Evolutionary conservation across 2,113 vertebrate species (phyloP).

Genomic region (Onychorhynchus coronatus): DNA sequence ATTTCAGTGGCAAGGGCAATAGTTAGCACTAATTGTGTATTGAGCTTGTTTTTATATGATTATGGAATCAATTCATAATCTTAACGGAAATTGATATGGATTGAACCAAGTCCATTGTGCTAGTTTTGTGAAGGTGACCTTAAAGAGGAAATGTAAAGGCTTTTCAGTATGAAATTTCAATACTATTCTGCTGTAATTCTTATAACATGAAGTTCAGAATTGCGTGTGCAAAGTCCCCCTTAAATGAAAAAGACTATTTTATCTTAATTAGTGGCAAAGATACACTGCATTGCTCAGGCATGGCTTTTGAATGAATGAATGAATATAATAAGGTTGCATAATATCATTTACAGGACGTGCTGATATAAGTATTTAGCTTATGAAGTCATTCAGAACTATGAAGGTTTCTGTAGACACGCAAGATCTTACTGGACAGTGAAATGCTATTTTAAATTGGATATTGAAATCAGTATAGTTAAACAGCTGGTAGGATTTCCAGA

Average conservation of each 20-base stretch:
- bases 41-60: conserved; percentile 37
- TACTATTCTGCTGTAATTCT: background rate
- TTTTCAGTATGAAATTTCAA: background rate
- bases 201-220: background rate
- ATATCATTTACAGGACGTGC: background rate
- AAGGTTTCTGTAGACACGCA: background rate
- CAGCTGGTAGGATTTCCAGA: background rate
- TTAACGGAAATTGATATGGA: background rate
- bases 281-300: background rate
- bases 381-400: background rate
- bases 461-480: background rate
- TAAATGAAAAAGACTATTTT: background rate
- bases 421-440: background rate
- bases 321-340: background rate
- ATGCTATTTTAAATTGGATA: background rate
- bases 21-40: conserved; percentile 51
- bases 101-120: background rate
- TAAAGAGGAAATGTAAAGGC: background rate
- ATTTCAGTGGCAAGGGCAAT: conserved; percentile 8
- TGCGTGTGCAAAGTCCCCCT: background rate
- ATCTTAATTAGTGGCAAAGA: background rate
- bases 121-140: conserved; percentile 33
- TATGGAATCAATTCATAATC: conserved; percentile 48
- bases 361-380: background rate
- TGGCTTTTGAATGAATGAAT: background rate